Percentiles rank a stretch among this genome's conserved stretches.
Conservation (phyloP, 2,113 vertebrate genomes). For the Solenodon paradoxus region DNA sequence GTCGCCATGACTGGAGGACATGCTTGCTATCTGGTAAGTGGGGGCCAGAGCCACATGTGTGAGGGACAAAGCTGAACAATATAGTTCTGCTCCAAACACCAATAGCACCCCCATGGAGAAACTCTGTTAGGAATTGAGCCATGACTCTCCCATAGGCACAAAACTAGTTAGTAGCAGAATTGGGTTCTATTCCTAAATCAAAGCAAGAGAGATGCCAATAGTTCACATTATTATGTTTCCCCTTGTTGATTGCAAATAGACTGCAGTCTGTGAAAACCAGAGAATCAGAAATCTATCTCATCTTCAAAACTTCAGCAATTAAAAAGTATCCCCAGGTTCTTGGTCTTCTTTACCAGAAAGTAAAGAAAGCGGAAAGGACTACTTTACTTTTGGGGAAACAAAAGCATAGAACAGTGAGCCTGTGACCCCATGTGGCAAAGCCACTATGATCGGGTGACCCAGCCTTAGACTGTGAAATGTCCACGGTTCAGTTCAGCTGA, state of each 20-base stretch:
- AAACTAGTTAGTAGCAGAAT: neutral
- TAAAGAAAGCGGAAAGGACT: neutral
- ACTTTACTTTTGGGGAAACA: neutral
- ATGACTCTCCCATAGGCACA: neutral
- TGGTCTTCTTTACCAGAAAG: neutral
- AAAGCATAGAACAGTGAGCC: neutral
- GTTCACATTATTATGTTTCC: neutral
- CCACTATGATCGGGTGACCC: neutral
- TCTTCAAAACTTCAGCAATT: neutral
- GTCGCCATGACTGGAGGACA: neutral
- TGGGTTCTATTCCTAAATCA: neutral
- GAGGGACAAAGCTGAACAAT: neutral
- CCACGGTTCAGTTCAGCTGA: neutral
- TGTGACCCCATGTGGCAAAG: accelerated
- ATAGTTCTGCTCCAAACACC: neutral
- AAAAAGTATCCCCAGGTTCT: neutral
- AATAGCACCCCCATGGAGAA: neutral
- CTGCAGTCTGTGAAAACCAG: neutral
- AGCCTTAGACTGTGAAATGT: neutral
- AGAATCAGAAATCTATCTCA: neutral
- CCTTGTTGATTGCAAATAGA: neutral
- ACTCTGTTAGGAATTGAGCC: accelerated
- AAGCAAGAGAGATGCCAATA: neutral
- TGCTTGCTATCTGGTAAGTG: neutral
- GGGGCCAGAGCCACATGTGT: neutral